These are phyloP conservation scores for Spea hammondii DNA, from an alignment of 2,797 vertebrate species.

Conservation along the genomic window DNA sequence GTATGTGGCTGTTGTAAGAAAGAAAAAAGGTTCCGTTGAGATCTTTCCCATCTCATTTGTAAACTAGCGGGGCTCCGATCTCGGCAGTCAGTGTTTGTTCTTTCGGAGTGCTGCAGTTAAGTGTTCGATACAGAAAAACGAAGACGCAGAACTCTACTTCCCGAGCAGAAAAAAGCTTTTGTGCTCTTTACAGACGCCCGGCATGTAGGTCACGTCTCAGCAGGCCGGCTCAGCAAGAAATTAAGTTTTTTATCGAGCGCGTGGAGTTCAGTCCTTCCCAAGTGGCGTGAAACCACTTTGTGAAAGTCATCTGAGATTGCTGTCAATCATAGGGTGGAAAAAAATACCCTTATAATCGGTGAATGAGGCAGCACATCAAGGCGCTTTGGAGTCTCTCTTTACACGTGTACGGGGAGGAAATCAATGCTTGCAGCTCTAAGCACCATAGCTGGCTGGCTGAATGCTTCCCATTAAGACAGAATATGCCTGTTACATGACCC, in stretches of 20 bases:
- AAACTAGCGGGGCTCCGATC: not conserved
- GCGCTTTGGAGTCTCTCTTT: too few relatives aligned
- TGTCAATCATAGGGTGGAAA: slow-evolving; percentile 20
- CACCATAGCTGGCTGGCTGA: too few relatives aligned
- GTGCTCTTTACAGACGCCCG: not conserved
- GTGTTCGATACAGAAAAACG: slow-evolving; percentile 4
- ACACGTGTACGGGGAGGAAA: too few relatives aligned
- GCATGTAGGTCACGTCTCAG: slow-evolving; percentile 45
- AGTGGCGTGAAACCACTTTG: slow-evolving; percentile 1
- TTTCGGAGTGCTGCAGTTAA: not conserved
- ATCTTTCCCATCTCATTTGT: too few relatives aligned
- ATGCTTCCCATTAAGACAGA: too few relatives aligned
- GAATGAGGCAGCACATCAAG: too few relatives aligned
- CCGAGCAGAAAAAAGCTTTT: not conserved
- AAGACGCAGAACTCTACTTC: not conserved
- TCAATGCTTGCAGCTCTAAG: too few relatives aligned
- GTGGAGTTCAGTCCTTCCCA: slow-evolving; percentile 2
- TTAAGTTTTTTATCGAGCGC: slow-evolving; percentile 14
- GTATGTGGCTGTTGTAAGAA: too few relatives aligned
- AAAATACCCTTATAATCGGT: too few relatives aligned
- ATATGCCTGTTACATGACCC: too few relatives aligned
- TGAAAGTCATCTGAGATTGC: not conserved
- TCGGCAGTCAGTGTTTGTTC: slow-evolving; percentile 5
- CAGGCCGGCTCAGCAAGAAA: slow-evolving; percentile 3
- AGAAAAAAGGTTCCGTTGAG: too few relatives aligned